A percentile compares a stretch with the other conserved stretches of the same genome.
Evolutionary conservation across 1,140 invertebrate genomes (phyloP).

Genomic region (Ceratosolen fusciceps): DNA sequence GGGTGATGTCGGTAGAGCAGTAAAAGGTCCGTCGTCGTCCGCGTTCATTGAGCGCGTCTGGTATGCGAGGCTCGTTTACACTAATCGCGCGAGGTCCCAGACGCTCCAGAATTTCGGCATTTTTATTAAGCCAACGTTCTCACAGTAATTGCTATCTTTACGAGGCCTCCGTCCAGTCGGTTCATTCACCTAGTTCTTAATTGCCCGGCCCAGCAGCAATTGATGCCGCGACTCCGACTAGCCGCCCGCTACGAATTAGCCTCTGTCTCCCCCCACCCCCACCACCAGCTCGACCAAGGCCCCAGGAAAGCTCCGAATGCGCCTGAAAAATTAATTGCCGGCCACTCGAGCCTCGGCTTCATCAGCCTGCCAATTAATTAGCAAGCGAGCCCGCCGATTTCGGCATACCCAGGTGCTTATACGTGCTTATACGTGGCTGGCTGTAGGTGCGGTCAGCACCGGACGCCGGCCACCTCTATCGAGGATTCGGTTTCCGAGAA

Average conservation of each 20-base stretch:
- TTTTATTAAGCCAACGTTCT: constrained; percentile 45
- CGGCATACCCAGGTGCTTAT: too few species aligned
- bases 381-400: too few species aligned
- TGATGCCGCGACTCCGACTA: too few species aligned
- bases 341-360: too few species aligned
- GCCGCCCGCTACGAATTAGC: too few species aligned
- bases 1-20: too few species aligned
- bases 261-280: too few species aligned
- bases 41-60: constrained; percentile 65
- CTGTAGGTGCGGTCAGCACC: too few species aligned
- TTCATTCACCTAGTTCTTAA: constrained; percentile 17
- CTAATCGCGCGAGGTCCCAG: constrained; percentile 36
- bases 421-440: too few species aligned
- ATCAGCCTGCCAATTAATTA: not conserved
- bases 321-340: not conserved
- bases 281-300: too few species aligned
- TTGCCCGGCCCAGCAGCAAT: not conserved
- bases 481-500: not conserved
- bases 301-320: not conserved
- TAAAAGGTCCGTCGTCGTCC: too few species aligned
- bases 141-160: constrained; percentile 46
- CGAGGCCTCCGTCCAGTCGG: not conserved
- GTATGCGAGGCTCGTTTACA: constrained; percentile 61
- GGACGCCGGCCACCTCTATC: not conserved
- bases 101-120: constrained; percentile 42